Evolutionary conservation across 2,797 vertebrate genomes (phyloP), one percentile per base, ranked within the genome.

Genomic region (Glossophaga mutica): DNA sequence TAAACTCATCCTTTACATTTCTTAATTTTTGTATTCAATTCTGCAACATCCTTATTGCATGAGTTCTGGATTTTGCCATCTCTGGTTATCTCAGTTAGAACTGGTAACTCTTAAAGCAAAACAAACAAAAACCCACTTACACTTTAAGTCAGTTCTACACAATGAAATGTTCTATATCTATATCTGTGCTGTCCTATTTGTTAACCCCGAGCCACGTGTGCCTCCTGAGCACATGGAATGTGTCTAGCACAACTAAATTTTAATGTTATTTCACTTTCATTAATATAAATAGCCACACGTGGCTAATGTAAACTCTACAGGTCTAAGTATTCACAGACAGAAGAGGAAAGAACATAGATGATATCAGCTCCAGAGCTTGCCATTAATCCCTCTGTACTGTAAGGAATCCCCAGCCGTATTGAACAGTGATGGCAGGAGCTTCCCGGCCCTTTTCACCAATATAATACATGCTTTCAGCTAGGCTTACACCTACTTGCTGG

Each of bases 401-500:
- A 96, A 87, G 93, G 95, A 94, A 94, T 88, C 57, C 90, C 81
- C 96, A 95, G 94, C 67, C 91, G 42, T 94, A 96, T 89, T 91
- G 83, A 97, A 74, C 87, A 22, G 76, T 91, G 19, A 68, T 94
- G 88, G 96, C 93, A 95, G 71, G 77, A 77, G 57, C 6, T n/a
- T n/a, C 91, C 91, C 37, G 37, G 65, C 67, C 78, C 87, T 97
- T 98, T 94, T 96, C 93, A 97, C 90, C 50, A 70, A 96, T 2
- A 15, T 22, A 77, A 91, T 95, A 97, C 55, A 91, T 22, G 7
- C 68, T 3, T 79, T 67, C 42, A 74, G 21, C 39, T 4, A 52
- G 90, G 67, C 96, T 94, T 82, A 93, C 94, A 83, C 68, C 93
- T 97, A 82, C 87, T 94, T 92, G 90, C 91, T 97, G 81, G n/a